Evolutionary conservation across 2,888 invertebrate species (phyloP), one percentile per base, ranked within the genome.

Genomic region (Brenthis hecate): DNA sequence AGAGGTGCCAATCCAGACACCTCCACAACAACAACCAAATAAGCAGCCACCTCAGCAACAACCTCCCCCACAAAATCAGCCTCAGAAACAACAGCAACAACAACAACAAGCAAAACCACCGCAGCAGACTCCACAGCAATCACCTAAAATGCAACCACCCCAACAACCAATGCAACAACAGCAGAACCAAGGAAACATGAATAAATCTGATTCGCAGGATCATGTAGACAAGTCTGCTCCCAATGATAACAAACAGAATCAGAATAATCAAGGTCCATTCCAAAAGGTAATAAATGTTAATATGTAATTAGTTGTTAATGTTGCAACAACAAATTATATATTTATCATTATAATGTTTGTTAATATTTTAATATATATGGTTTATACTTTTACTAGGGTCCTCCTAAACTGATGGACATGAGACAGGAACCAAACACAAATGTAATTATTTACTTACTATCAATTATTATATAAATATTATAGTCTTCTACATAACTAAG

Each of bases 221-320:
- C 83, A 82, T 70, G 85, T 87, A 71, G 89, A 89, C 73, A 87
- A 88, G 67, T 78, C 81, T 70, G 71, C 76, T 19, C 77, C 77
- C 75, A 78, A 75, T 74, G 85, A 88, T 65, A 82, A 80, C 32
- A 83, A 85, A 65, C 83, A 80, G 70, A 77, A 76, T 53, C 78
- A 78, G 32, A 79, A 73, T 64, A 79, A 80, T 70, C 81, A 80
- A 70, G 84, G 80, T 64, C 82, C 81, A 69, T 85, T 77, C 65
- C 83, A 82, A 71, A 83, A 83, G 78, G 82, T 82, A 72, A 61
- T 66, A 28, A 28, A 23, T 47, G 3, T n/a, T n/a, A 51, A 16
- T 43, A 43, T 43, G 11, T 43, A 36, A 6, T 36, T n/a, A n/a
- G n/a, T n/a, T 36, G 23, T 13, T 32, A 0, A n/a, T 32, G 11